Percentiles rank a stretch among this genome's conserved stretches.
Conservation (phyloP, 2,113 vertebrate genomes). For the Promerops cafer region DNA sequence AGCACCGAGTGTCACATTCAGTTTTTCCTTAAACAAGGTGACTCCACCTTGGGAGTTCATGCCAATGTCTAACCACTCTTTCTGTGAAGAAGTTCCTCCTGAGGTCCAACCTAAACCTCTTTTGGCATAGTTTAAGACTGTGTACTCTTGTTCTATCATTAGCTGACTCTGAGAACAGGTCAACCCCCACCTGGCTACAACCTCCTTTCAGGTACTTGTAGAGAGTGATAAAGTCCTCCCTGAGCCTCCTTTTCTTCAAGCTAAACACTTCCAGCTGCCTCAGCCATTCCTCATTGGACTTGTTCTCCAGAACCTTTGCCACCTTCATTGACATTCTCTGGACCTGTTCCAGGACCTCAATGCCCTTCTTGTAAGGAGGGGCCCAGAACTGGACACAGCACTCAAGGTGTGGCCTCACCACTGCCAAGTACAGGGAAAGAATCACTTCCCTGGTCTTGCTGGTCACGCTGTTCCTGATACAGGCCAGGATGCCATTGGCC, state of each 20-base stretch:
- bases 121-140: not conserved
- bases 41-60: not conserved
- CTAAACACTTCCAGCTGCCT: not conserved
- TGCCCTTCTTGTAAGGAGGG: not conserved
- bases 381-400: not conserved
- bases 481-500: no score
- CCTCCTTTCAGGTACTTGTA: not conserved
- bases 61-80: not conserved
- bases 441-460: not conserved
- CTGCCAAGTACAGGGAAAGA: no score
- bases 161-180: not conserved
- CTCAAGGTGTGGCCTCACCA: fast-evolving
- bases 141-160: not conserved
- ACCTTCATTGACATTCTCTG: fast-evolving
- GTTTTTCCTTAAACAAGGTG: not conserved
- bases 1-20: not conserved
- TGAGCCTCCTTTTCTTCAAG: not conserved
- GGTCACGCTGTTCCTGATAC: fast-evolving
- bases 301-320: not conserved
- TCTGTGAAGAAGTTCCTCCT: not conserved
- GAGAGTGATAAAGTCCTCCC: fast-evolving
- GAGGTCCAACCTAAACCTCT: not conserved
- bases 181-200: not conserved
- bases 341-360: not conserved
- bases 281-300: not conserved